A percentile compares a stretch with the other conserved stretches of the same genome.
Evolutionary conservation across 2,888 invertebrate species (phyloP).

Genomic region (Morinoia aosen): DNA sequence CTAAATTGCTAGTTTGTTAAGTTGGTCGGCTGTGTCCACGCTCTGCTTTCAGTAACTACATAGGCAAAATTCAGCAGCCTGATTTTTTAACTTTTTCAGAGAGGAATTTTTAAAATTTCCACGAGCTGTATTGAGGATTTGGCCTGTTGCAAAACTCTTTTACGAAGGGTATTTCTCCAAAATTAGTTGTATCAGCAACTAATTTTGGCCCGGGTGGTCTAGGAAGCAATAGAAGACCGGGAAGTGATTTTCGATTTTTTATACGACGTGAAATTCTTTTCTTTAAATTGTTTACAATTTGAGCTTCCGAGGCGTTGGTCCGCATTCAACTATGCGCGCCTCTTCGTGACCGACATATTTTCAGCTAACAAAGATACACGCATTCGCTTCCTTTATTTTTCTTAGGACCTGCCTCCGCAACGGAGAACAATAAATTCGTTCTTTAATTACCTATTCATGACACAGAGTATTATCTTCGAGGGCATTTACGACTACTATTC

Average conservation of each 20-base stretch:
- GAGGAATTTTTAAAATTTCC: too few species aligned
- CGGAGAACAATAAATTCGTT: neutral
- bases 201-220: neutral
- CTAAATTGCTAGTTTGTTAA: too few species aligned
- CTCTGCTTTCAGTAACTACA: too few species aligned
- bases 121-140: too few species aligned
- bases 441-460: conserved; percentile 6
- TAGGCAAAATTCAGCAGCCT: too few species aligned
- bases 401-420: neutral
- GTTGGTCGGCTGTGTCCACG: too few species aligned
- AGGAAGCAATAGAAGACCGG: neutral
- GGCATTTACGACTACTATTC: neutral
- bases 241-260: neutral
- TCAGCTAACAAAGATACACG: neutral
- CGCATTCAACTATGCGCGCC: neutral
- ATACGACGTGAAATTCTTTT: too few species aligned
- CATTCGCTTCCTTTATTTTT: neutral
- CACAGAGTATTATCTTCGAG: neutral
- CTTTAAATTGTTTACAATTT: neutral
- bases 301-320: neutral
- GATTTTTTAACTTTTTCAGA: too few species aligned
- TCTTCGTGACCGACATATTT: neutral
- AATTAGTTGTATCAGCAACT: too few species aligned
- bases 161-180: too few species aligned
- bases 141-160: too few species aligned